Conservation (phyloP, 2,797 vertebrate genomes). For the Pipistrellus pipistrellus region DNA sequence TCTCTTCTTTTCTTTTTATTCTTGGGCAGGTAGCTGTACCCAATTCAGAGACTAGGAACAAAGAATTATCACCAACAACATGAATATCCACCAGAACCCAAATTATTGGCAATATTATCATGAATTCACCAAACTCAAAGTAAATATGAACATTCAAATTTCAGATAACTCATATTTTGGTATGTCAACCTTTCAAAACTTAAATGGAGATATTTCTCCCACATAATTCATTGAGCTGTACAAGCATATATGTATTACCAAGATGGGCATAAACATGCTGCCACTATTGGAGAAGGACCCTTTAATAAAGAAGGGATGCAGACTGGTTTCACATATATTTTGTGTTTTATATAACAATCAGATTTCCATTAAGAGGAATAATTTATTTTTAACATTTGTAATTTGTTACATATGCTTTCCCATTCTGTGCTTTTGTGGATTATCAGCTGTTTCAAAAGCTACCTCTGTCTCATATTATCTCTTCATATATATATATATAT, state of each 20-base stretch:
- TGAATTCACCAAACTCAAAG: not conserved
- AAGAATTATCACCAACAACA: not conserved
- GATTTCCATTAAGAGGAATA: not conserved
- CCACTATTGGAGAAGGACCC: not conserved
- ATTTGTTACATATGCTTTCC: not conserved
- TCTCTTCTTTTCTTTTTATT: not conserved
- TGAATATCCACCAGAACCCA: not conserved
- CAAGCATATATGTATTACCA: not conserved
- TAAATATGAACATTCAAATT: not conserved
- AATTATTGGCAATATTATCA: not conserved
- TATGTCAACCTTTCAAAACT: not conserved
- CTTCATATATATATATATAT: too few relatives aligned
- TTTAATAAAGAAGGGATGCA: not conserved
- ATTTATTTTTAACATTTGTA: not conserved
- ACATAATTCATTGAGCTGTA: not conserved
- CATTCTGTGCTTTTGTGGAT: not conserved
- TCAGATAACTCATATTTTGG: not conserved
- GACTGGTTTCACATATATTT: not conserved
- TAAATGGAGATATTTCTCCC: not conserved
- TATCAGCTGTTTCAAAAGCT: not conserved
- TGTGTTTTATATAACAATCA: not conserved
- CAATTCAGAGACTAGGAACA: not conserved
- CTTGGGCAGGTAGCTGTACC: not conserved
- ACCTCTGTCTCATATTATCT: not conserved
- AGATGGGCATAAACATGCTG: not conserved